phyloP scores from a whole-genome alignment of 2,888 invertebrate genomes.

The Ennomos fuscantarius region DNA sequence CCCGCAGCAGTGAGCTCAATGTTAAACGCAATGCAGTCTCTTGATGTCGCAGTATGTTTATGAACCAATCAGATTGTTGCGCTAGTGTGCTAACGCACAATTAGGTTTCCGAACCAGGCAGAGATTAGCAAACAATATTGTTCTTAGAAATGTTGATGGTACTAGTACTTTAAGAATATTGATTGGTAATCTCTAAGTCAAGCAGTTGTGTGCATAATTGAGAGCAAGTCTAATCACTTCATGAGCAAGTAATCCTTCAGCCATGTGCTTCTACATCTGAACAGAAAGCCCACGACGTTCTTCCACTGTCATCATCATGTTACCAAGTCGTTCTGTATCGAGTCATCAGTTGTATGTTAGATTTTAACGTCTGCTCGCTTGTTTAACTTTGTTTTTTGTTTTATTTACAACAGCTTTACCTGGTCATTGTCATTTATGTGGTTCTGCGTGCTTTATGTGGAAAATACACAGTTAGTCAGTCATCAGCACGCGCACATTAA shows the following conservation, averaged over 20 bases:
- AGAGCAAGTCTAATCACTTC: constrained; percentile 66
- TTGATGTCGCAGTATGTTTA: constrained; percentile 83
- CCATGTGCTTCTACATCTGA: constrained; percentile 58
- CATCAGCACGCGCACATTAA: constrained; percentile 45
- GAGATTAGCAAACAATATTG: constrained; percentile 41
- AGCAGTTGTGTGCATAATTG: constrained; percentile 71
- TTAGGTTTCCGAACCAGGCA: constrained; percentile 70
- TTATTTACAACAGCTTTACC: constrained; percentile 52
- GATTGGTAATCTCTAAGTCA: constrained; percentile 68
- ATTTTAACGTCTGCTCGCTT: constrained; percentile 63
- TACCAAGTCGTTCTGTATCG: constrained; percentile 44
- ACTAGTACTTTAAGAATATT: constrained; percentile 47
- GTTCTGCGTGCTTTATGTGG: constrained; percentile 49
- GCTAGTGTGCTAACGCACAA: constrained; percentile 84
- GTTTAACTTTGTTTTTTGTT: constrained; percentile 46
- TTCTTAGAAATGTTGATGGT: constrained; percentile 8
- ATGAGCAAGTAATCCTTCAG: constrained; percentile 62
- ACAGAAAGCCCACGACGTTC: constrained; percentile 47
- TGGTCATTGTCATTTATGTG: constrained; percentile 51
- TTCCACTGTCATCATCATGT: constrained; percentile 47
- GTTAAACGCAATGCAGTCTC: constrained; percentile 89
- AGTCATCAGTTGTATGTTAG: constrained; percentile 49
- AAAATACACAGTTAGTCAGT: constrained; percentile 38
- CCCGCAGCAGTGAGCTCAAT: constrained; percentile 91
- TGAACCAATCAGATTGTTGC: constrained; percentile 79